phyloP scores from a whole-genome alignment of 35 echinoderm and acorn worm species.

The Lytechinus variegatus region DNA sequence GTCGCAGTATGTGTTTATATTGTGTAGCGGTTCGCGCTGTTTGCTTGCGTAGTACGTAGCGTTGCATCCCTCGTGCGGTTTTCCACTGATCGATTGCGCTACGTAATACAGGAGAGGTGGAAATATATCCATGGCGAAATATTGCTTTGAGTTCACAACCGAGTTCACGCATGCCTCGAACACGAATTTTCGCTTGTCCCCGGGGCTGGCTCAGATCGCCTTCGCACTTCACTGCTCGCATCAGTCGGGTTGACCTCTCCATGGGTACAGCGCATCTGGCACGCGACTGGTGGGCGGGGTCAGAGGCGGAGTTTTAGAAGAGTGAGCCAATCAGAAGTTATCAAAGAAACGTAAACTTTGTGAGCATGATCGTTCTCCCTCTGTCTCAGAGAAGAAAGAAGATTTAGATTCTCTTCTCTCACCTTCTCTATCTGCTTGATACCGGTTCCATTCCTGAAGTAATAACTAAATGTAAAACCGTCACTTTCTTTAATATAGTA shows the following conservation, averaged over 20 bases:
- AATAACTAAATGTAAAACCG: not conserved
- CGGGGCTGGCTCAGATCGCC: constrained; percentile 15
- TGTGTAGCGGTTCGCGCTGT: constrained; percentile 43
- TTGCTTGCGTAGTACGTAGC: constrained; percentile 39
- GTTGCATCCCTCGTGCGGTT: not conserved
- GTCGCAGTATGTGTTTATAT: constrained; percentile 47
- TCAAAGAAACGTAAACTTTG: not conserved
- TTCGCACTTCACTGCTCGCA: constrained; percentile 30
- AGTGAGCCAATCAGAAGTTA: not conserved
- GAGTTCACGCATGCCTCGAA: constrained; percentile 26
- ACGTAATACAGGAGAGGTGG: constrained; percentile 21
- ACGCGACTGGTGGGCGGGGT: constrained; percentile 30
- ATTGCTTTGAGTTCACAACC: constrained; percentile 21
- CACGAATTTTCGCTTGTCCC: constrained; percentile 37
- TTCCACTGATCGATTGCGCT: constrained; percentile 31
- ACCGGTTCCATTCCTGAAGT: not conserved
- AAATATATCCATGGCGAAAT: constrained; percentile 7
- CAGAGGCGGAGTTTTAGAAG: constrained; percentile 5
- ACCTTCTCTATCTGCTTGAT: not conserved
- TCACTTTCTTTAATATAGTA: not conserved
- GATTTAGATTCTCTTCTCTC: not conserved
- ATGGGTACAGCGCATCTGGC: constrained; percentile 13
- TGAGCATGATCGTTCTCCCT: not conserved
- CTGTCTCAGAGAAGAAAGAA: not conserved
- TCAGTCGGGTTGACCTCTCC: constrained; percentile 19